phyloP scores from a whole-genome alignment of 37 sponge, comb jelly and placozoan genomes.

The Oopsacas minuta region DNA sequence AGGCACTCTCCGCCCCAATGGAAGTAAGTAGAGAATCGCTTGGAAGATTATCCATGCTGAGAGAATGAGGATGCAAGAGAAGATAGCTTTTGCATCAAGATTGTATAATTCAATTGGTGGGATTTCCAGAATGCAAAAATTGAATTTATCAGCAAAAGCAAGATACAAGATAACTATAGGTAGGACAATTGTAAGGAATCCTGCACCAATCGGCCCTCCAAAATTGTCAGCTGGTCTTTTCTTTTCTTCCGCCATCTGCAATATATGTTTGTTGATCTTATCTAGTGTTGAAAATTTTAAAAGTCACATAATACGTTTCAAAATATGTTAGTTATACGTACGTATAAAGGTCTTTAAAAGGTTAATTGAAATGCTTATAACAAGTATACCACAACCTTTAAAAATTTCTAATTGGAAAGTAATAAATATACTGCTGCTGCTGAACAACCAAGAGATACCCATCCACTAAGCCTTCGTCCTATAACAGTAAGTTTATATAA shows the following conservation, averaged over 20 bases:
- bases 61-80: conserved; percentile 34
- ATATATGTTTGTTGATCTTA: not conserved
- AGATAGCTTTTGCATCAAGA: not conserved
- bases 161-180: conserved; percentile 42
- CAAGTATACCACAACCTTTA: not conserved
- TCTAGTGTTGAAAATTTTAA: not conserved
- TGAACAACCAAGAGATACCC: not conserved
- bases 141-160: conserved; percentile 35
- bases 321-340: not conserved
- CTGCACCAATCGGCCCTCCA: conserved; percentile 59
- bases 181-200: conserved; percentile 42
- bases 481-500: conserved; percentile 6
- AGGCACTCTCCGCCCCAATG: conserved; percentile 43
- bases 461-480: not conserved
- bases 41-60: conserved; percentile 61
- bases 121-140: conserved; percentile 25
- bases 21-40: conserved; percentile 46
- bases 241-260: not conserved
- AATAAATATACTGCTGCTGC: conserved; percentile 8
- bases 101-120: not conserved
- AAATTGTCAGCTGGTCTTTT: conserved; percentile 48
- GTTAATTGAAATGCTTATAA: not conserved
- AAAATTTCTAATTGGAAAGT: not conserved
- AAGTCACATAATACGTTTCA: not conserved
- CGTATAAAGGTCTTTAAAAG: not conserved